Evolutionary conservation across 2,113 vertebrate species (phyloP), one percentile per base, ranked within the genome.

Genomic region (Ursus arctos): DNA sequence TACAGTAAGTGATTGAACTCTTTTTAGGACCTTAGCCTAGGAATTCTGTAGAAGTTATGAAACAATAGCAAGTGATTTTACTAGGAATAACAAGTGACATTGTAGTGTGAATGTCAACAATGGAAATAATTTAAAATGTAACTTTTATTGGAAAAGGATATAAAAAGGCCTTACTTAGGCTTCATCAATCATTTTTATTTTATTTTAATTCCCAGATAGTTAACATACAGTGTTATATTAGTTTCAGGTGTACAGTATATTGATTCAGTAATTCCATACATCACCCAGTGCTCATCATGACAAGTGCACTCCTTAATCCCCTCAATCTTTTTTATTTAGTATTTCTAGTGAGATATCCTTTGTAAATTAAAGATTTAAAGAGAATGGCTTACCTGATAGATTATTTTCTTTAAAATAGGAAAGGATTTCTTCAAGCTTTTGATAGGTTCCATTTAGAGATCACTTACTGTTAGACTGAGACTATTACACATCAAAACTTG

Each of bases 1-100:
- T 99, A 97, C 99, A 98, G 99, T 99, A 99, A 99, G 99, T 99
- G 88, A 11, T 69, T 83, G 69, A 80, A 91, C n/a, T 49, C 57
- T 49, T 76, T 72, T 43, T 69, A 82, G 9, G 15, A n/a, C 67
- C 47, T 65, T 51, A 40, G 31, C 65, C 13, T 72, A 86, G 53
- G 36, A 87, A 53, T 72, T 95, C 51, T 90, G 22, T 76, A 91
- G 71, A 87, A 69, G 47, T 80, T 92, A 49, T 77, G 13, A 77
- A 92, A 90, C 51, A 96, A 18, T 84, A 19, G 19, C 53, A 80
- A 89, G 19, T 86, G 51, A 84, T 95, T 97, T 96, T 76, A 49
- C 16, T 65, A 63, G 71, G 81, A 81, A 69, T 91, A 55, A 55
- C n/a, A 67, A n/a, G n/a, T 90, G 49, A 47, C 6, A 28, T 82